Conservation (phyloP, 2,797 vertebrate species). For the Enteromius mattozi region DNA sequence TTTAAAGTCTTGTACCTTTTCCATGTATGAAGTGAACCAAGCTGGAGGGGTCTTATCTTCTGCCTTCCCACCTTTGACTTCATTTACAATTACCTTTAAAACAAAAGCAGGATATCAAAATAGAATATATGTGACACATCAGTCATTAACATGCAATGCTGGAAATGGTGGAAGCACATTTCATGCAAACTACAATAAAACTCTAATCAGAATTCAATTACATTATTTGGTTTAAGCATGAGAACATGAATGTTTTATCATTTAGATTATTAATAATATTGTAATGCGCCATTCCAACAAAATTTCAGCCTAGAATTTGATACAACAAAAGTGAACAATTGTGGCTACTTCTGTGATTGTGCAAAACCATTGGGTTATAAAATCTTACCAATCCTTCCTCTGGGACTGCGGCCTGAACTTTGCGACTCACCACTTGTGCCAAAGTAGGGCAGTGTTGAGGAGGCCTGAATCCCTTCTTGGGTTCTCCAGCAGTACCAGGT, state of each 20-base stretch:
- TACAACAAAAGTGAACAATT: not conserved
- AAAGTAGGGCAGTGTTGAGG: conserved; percentile 78
- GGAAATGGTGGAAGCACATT: not conserved
- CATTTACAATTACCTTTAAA: conserved; percentile 75
- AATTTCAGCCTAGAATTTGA: conserved; percentile 12
- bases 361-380: conserved; percentile 31
- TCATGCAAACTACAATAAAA: conserved; percentile 4
- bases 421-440: conserved; percentile 81
- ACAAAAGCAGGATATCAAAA: not conserved
- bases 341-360: conserved; percentile 27
- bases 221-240: not conserved
- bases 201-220: not conserved
- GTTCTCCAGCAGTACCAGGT: conserved; percentile 63
- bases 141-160: not conserved
- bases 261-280: not conserved
- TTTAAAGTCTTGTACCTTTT: conserved; percentile 79
- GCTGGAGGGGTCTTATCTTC: conserved; percentile 87
- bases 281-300: not conserved
- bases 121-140: not conserved
- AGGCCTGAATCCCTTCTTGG: conserved; percentile 82
- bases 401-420: conserved; percentile 77
- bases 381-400: conserved; percentile 80
- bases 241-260: not conserved
- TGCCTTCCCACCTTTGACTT: conserved; percentile 75
- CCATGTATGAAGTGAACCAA: conserved; percentile 95